Evolutionary conservation across 2,113 vertebrate genomes (phyloP).

Genomic region (Murina feae): DNA sequence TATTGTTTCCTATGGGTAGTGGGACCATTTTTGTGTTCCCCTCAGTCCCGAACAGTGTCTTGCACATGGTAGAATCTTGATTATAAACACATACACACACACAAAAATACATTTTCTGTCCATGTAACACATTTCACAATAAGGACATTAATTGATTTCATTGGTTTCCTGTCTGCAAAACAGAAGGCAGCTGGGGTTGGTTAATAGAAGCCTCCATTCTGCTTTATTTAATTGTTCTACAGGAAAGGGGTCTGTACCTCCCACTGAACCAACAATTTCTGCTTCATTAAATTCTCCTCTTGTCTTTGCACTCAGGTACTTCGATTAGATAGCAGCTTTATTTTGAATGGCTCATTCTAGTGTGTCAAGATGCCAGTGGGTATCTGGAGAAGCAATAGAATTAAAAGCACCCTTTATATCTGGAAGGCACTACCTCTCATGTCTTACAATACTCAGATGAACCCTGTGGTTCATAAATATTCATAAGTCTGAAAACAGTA

Average conservation of each 20-base stretch:
- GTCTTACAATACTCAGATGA: conserved; percentile 35
- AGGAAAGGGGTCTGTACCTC: neutral
- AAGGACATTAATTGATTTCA: conserved; percentile 10
- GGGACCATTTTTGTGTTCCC: neutral
- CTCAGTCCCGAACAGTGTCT: neutral
- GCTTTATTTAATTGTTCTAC: conserved; percentile 38
- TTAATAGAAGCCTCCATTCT: neutral
- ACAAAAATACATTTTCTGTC: neutral
- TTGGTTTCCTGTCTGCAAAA: conserved; percentile 40
- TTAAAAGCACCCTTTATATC: conserved; percentile 36
- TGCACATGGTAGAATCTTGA: neutral
- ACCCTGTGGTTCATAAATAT: conserved; percentile 60
- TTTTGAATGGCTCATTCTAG: conserved; percentile 54
- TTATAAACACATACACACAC: neutral
- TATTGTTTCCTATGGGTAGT: neutral
- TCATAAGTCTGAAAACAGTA: conserved; percentile 31
- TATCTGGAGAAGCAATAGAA: conserved; percentile 15
- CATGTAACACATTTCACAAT: neutral
- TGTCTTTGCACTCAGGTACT: conserved; percentile 49
- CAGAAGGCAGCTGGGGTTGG: neutral
- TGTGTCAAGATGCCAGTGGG: conserved; percentile 47
- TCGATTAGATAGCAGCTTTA: conserved; percentile 47
- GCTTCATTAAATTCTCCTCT: conserved; percentile 60
- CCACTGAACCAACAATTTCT: conserved; percentile 13
- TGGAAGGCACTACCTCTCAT: conserved; percentile 51